A percentile compares a stretch with the other conserved stretches of the same genome.
Conservation (phyloP, 64 coral and sea anemone species). For the Platygyra sinensis region DNA sequence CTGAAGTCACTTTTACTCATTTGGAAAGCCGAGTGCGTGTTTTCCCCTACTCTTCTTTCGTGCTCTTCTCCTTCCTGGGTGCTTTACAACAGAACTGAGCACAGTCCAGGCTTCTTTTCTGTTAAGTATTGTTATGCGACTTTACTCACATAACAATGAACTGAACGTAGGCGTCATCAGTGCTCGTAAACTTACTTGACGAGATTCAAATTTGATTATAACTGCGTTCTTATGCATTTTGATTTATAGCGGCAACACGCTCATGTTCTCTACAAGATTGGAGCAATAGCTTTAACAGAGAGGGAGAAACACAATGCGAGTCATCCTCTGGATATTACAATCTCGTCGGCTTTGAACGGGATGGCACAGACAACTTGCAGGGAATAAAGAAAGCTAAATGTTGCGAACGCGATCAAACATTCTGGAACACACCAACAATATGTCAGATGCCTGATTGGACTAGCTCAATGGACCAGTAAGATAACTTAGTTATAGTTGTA, state of each 20-base stretch:
- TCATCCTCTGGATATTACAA: not conserved
- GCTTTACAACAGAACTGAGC: not conserved
- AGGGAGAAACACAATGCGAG: not conserved
- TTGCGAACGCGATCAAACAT: not conserved
- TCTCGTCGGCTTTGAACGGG: slow-evolving; percentile 23
- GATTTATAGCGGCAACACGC: not conserved
- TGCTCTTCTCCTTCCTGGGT: too few relatives aligned
- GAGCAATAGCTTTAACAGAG: not conserved
- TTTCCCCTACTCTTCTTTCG: too few relatives aligned
- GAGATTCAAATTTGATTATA: not conserved
- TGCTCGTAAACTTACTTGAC: not conserved
- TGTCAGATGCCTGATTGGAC: slow-evolving; percentile 28
- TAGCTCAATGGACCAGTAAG: slow-evolving; percentile 12
- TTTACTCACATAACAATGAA: too few relatives aligned
- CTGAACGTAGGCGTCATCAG: too few relatives aligned
- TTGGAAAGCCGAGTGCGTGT: too few relatives aligned
- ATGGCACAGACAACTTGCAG: not conserved
- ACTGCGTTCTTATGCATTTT: not conserved
- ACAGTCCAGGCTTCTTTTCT: not conserved
- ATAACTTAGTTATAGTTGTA: not conserved
- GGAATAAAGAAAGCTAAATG: slow-evolving; percentile 28
- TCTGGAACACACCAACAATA: slow-evolving; percentile 2
- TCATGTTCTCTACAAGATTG: slow-evolving; percentile 12
- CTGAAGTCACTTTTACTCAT: too few relatives aligned
- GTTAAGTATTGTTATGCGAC: too few relatives aligned